phyloP scores from a whole-genome alignment of 2,888 invertebrate genomes.

The Campoplex nolae region DNA sequence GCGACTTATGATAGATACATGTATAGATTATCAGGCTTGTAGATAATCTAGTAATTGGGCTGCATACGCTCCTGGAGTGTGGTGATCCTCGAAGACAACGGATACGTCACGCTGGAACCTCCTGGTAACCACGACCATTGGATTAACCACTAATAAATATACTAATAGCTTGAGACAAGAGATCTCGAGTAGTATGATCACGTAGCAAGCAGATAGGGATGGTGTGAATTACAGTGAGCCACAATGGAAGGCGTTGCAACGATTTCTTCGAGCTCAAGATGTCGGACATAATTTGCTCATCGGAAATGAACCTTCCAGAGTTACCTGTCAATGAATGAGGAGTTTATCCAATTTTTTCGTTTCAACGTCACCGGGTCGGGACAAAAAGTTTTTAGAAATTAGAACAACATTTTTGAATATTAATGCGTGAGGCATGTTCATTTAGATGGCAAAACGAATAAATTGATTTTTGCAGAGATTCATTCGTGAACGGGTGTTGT shows the following conservation, averaged over 20 bases:
- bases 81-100: conserved; percentile 20
- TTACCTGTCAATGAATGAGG: not conserved
- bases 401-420: not conserved
- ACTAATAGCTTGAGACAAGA: not conserved
- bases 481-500: conserved; percentile 6
- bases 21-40: conserved; percentile 19
- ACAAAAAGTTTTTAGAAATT: not conserved
- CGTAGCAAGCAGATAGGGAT: conserved; percentile 3
- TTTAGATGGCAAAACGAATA: not conserved
- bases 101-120: not conserved
- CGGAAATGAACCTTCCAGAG: not conserved
- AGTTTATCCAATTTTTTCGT: not conserved
- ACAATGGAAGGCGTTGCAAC: not conserved
- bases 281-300: not conserved
- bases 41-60: conserved; percentile 30
- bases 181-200: conserved; percentile 37
- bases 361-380: not conserved
- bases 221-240: not conserved
- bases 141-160: conserved; percentile 31
- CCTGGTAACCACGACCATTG: conserved; percentile 4
- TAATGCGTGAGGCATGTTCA: not conserved
- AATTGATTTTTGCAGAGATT: not conserved
- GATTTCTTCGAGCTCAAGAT: not conserved
- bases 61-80: conserved; percentile 11
- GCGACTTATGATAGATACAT: conserved; percentile 5